Base-by-base conservation (phyloP, 2,113 vertebrate species). In the Chaenocephalus aceratus region DNA sequence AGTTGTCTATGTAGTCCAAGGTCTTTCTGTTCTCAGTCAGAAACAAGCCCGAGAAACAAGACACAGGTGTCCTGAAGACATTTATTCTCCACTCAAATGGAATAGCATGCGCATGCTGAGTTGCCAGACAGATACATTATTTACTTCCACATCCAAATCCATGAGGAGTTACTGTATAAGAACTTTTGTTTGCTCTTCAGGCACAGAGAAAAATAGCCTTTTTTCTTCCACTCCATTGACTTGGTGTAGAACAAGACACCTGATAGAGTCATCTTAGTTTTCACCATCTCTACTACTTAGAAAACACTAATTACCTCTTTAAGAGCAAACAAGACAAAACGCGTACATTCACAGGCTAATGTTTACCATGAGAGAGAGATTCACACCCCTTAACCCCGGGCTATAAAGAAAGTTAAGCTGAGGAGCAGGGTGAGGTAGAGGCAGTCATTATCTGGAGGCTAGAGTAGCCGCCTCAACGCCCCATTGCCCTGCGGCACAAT, bases 1-100 rank as follows among this genome's bases (percentile, higher is more conserved):
- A 82, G 89, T 88, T 88, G 89, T 93, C 88, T 85, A 81, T 91
- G 77, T 71, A 77, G 73, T 83, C 84, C 86, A 93, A 94, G 89
- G 91, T 91, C 93, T 91, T 88, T 87, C 85, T 88, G 83, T 88
- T 85, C 87, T 81, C 71, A 54, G 78, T 81, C 81, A 86, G 76
- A 89, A 84, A 92, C 52, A 62, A 75, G 45, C 90, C 73, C 15
- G 0, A 57, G 79, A 84, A 88, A 87, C 52, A 84, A 89, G 84
- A 85, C 85, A 87, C 86, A 88, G 81, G 81, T 87, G 84, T 82
- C 86, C 81, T 23, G 73, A 83, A 89, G 85, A 82, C 81, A 80
- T 70, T 80, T 75, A 79, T 89, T 87, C 72, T 87, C 58, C 52
- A 49, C 79, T 83, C 73, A 73, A 64, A 82, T 80, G 67, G 79